phyloP scores from a whole-genome alignment of 2,888 invertebrate genomes.

The Dorcus hopei region DNA sequence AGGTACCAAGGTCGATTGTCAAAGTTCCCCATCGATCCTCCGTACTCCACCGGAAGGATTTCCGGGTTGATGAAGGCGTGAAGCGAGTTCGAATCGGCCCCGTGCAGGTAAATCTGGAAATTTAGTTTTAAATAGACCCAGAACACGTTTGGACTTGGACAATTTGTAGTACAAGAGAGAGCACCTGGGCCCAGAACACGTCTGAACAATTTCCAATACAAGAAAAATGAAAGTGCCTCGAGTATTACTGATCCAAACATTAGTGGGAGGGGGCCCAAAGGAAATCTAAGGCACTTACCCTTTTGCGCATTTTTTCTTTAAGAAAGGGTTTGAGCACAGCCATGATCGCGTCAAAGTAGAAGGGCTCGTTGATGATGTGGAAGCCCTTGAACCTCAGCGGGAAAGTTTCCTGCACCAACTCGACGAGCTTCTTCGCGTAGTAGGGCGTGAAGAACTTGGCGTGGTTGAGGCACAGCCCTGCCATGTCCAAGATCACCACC shows the following conservation, averaged over 20 bases:
- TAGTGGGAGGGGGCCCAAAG: too few species aligned
- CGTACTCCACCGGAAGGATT: conserved; percentile 58
- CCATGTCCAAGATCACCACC: conserved; percentile 47
- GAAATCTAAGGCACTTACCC: conserved; percentile 51
- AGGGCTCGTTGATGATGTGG: conserved; percentile 51
- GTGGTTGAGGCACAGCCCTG: conserved; percentile 51
- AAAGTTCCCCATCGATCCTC: conserved; percentile 52
- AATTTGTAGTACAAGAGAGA: too few species aligned
- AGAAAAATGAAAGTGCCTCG: too few species aligned
- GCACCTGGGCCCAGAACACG: too few species aligned
- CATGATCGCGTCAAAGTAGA: conserved; percentile 53
- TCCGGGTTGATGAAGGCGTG: conserved; percentile 54
- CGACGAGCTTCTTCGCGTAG: conserved; percentile 50
- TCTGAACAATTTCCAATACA: too few species aligned
- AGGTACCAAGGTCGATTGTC: conserved; percentile 47
- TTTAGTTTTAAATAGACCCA: not conserved
- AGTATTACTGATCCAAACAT: too few species aligned
- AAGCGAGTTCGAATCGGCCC: conserved; percentile 53
- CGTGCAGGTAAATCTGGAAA: conserved; percentile 55
- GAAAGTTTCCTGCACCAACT: conserved; percentile 53
- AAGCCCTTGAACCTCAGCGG: conserved; percentile 52
- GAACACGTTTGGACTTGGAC: too few species aligned
- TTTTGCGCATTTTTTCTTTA: conserved; percentile 71
- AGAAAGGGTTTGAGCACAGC: conserved; percentile 80
- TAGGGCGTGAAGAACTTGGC: conserved; percentile 53